These are phyloP conservation scores for Drosophila meridiana DNA, from an alignment of 2,888 invertebrate genomes.

Conservation along the genomic window DNA sequence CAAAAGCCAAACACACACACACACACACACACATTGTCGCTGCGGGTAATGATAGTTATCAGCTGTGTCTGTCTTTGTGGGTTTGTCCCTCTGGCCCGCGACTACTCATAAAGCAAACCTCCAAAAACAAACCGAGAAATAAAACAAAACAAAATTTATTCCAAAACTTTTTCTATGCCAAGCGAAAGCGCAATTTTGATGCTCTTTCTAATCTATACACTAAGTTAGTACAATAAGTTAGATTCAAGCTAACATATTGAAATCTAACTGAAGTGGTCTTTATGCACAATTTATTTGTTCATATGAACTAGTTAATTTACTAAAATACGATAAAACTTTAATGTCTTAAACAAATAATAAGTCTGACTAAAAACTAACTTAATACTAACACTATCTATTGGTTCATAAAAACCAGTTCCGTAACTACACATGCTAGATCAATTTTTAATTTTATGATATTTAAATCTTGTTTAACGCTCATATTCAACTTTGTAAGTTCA, in stretches of 20 bases:
- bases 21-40: slow-evolving; percentile 43
- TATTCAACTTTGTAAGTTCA: background rate
- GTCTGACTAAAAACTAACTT: no score
- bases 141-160: slow-evolving; percentile 16
- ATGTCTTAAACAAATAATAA: no score
- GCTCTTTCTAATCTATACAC: slow-evolving; percentile 15
- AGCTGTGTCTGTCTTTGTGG: slow-evolving; percentile 51
- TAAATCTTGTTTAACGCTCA: no score
- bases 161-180: slow-evolving; percentile 17
- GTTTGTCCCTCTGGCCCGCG: slow-evolving; percentile 59
- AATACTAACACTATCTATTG: no score
- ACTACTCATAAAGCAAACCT: slow-evolving; percentile 62
- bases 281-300: background rate
- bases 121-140: slow-evolving; percentile 21
- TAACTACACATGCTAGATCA: no score
- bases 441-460: no score
- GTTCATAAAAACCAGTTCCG: no score
- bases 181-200: slow-evolving; percentile 15
- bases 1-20: slow-evolving; percentile 41
- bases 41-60: slow-evolving; percentile 81
- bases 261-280: no score
- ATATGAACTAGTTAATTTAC: background rate
- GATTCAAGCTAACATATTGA: no score
- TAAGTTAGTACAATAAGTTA: no score
- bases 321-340: no score